Evolutionary conservation across 2,888 invertebrate species (phyloP).

Genomic region (Lamproptera curius): DNA sequence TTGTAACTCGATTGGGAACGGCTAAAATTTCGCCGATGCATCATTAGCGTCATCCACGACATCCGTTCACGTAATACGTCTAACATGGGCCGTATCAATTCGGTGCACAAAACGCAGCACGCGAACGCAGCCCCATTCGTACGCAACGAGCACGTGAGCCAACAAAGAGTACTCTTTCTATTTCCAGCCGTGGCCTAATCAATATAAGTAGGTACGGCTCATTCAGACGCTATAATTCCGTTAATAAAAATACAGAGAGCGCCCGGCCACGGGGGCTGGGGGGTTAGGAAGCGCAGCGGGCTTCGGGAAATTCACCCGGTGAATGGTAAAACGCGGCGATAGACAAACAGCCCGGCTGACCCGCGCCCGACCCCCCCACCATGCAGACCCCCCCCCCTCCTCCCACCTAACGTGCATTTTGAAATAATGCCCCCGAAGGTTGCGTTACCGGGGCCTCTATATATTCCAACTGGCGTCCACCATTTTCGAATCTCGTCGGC

Average conservation of each 20-base stretch:
- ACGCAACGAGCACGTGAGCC: constrained; percentile 1
- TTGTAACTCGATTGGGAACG: too few species aligned
- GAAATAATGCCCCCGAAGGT: constrained; percentile 65
- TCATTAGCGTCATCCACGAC: too few species aligned
- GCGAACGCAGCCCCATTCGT: background rate
- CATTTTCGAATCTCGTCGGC: constrained; percentile 17
- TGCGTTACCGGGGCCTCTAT: constrained; percentile 23
- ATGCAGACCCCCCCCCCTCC: constrained; percentile 45
- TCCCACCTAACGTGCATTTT: constrained; percentile 61
- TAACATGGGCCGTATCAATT: background rate
- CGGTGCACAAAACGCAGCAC: background rate
- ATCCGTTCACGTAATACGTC: too few species aligned
- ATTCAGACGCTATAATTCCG: constrained; percentile 73
- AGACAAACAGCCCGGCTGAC: constrained; percentile 69
- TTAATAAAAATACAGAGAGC: constrained; percentile 73
- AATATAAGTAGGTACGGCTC: constrained; percentile 66
- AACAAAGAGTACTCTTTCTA: constrained; percentile 19
- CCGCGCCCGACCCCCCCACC: constrained; percentile 51
- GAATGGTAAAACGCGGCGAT: constrained; percentile 75
- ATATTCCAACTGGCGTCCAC: constrained; percentile 21
- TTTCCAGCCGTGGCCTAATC: constrained; percentile 51
- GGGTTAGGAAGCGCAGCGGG: constrained; percentile 63
- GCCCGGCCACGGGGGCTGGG: constrained; percentile 45
- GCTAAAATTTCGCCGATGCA: too few species aligned
- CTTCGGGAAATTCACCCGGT: constrained; percentile 76